Evolutionary conservation across 92 coral and sea anemone genomes (phyloP).

Genomic region (Metridium senile): DNA sequence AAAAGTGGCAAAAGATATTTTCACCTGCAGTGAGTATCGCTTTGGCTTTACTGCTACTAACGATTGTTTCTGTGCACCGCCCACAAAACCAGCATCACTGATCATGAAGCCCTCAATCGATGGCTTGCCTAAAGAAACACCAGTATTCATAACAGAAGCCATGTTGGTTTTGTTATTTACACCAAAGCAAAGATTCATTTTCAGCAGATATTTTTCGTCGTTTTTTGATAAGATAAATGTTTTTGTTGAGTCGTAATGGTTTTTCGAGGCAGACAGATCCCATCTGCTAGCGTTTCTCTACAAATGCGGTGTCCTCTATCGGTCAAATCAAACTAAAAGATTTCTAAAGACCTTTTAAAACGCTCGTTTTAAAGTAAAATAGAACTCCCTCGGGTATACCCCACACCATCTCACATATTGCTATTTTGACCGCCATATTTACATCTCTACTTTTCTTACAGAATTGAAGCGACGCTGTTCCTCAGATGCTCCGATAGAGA

Average conservation of each 20-base stretch:
- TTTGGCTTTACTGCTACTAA: constrained; percentile 13
- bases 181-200: background rate
- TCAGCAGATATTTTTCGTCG: constrained; percentile 13
- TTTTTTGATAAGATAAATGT: constrained; percentile 38
- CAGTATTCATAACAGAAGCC: background rate
- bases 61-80: constrained; percentile 17
- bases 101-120: background rate
- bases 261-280: constrained; percentile 26
- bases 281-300: constrained; percentile 31
- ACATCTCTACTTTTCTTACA: constrained; percentile 18
- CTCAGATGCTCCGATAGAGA: constrained; percentile 44
- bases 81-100: constrained; percentile 9
- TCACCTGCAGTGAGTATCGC: constrained; percentile 26
- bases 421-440: constrained; percentile 8
- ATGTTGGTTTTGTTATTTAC: constrained; percentile 1
- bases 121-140: background rate
- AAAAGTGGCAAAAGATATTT: background rate
- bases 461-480: constrained; percentile 69
- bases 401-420: background rate
- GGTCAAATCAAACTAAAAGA: constrained; percentile 30
- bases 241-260: background rate
- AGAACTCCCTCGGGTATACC: background rate
- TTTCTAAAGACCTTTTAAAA: constrained; percentile 3
- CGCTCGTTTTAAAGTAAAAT: constrained; percentile 6
- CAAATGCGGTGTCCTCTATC: constrained; percentile 27